These are phyloP conservation scores for Ferrisia virgata DNA, from an alignment of 2,888 invertebrate genomes.

Conservation along the genomic window DNA sequence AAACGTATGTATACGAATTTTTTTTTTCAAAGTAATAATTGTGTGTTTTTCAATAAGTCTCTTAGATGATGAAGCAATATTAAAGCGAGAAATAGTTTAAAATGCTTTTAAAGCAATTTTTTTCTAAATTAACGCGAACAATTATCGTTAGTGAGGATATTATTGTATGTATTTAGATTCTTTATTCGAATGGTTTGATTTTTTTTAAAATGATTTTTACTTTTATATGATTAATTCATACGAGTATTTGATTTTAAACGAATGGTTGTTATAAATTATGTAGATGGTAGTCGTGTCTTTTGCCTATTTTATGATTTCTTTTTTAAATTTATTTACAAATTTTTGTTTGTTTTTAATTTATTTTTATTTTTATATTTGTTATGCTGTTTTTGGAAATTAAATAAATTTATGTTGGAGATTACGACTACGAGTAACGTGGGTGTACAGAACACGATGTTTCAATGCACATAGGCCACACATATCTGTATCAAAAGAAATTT, in stretches of 20 bases:
- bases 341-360: constrained; percentile 8
- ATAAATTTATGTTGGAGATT: background rate
- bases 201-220: constrained; percentile 21
- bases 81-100: background rate
- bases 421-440: too few relatives aligned
- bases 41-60: background rate
- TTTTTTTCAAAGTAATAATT: background rate
- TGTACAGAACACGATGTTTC: background rate
- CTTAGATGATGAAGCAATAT: background rate
- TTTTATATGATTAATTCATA: constrained; percentile 14
- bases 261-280: constrained; percentile 20
- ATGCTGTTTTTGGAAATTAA: constrained; percentile 21
- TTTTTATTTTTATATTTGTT: constrained; percentile 26
- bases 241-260: background rate
- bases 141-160: background rate
- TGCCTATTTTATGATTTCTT: constrained; percentile 28
- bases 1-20: background rate
- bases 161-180: background rate
- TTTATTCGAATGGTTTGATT: background rate
- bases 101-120: background rate
- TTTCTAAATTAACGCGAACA: background rate
- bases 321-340: background rate
- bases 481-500: too few relatives aligned
- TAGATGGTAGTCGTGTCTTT: background rate
- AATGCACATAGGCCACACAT: too few relatives aligned